Evolutionary conservation across 30 jellyfish, hydroid and myxozoan genomes (phyloP).

Genomic region (Sanderia malayensis): DNA sequence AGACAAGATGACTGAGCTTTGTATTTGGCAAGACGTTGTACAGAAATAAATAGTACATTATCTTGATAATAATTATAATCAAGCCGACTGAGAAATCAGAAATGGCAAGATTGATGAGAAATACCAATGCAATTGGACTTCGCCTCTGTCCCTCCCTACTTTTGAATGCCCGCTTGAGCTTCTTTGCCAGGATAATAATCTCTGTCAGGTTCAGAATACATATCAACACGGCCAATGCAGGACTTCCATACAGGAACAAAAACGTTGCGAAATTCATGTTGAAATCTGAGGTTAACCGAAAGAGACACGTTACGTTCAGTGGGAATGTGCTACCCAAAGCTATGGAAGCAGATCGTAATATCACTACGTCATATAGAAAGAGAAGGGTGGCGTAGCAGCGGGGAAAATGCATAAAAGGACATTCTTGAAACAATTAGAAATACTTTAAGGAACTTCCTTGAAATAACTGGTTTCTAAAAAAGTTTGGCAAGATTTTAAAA

Average conservation of each 20-base stretch:
- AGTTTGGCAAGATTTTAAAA: no score
- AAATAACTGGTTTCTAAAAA: no score
- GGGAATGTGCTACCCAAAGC: no score
- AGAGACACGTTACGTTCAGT: no score
- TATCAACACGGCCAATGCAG: conserved; percentile 49
- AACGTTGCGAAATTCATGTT: conserved; percentile 25
- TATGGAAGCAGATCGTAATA: no score
- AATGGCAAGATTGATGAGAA: conserved; percentile 40
- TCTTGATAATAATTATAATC: conserved; percentile 22
- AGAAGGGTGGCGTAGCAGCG: no score
- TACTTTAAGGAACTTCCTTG: no score
- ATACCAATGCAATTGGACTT: conserved; percentile 25
- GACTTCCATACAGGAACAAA: conserved; percentile 51
- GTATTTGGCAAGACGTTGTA: not conserved
- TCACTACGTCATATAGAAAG: no score
- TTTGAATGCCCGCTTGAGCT: conserved; percentile 10
- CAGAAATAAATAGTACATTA: conserved; percentile 6
- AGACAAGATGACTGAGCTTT: not conserved
- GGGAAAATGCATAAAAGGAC: no score
- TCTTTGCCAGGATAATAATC: conserved; percentile 15
- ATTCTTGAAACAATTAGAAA: no score
- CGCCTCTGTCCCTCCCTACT: conserved; percentile 6
- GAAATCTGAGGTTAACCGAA: no score
- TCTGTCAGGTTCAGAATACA: conserved; percentile 53
- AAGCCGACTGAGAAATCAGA: conserved; percentile 66